Conservation (phyloP, 1,140 invertebrate genomes). For the Gonatopus flavifemur region DNA sequence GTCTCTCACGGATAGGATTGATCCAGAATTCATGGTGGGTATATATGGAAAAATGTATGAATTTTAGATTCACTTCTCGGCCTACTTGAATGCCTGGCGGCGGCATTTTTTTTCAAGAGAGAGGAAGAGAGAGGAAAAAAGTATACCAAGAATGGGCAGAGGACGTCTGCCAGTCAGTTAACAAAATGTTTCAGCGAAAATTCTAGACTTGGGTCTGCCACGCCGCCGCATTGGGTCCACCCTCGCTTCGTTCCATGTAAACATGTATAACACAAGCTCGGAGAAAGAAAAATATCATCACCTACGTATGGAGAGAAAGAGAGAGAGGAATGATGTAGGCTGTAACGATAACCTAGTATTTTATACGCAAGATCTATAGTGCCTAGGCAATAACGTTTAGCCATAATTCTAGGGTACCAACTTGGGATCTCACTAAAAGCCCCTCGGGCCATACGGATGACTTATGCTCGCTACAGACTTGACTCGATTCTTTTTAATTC, state of each 20-base stretch:
- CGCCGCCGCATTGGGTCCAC: constrained; percentile 30
- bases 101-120: too few species aligned
- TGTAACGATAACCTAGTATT: constrained; percentile 53
- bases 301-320: constrained; percentile 10
- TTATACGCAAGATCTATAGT: constrained; percentile 58
- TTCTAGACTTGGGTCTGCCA: constrained; percentile 18
- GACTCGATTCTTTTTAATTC: too few species aligned
- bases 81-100: too few species aligned
- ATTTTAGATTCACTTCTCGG: too few species aligned
- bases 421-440: constrained; percentile 22
- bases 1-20: too few species aligned
- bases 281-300: too few species aligned
- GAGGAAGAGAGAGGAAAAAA: too few species aligned
- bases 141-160: too few species aligned
- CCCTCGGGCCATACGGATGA: constrained; percentile 44
- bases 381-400: constrained; percentile 59
- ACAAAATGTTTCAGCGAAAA: constrained; percentile 19
- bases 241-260: constrained; percentile 46
- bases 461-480: constrained; percentile 42
- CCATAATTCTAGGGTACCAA: constrained; percentile 58
- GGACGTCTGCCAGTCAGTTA: constrained; percentile 2
- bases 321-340: constrained; percentile 27
- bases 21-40: too few species aligned
- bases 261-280: too few species aligned
- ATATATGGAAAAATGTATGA: too few species aligned